Conservation (phyloP, 2,797 vertebrate species). For the Syngnathus rostellatus region DNA sequence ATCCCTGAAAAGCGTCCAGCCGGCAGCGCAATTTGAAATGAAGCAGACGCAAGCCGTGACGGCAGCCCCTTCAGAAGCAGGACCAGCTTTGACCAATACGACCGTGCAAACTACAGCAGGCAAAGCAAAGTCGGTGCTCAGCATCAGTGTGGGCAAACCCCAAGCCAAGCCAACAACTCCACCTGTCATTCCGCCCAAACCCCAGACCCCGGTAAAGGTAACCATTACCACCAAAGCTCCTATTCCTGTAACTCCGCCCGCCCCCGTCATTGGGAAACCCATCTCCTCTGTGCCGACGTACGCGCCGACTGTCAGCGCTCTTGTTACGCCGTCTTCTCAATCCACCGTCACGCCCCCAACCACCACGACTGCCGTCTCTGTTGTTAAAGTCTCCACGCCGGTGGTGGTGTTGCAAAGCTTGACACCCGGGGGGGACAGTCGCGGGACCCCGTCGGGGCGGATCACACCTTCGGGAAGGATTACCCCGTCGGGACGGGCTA, state of each 20-base stretch:
- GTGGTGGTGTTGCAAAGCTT: constrained; percentile 71
- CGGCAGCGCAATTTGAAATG: neutral
- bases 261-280: constrained; percentile 66
- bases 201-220: constrained; percentile 56
- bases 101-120: constrained; percentile 43
- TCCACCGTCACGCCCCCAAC: constrained; percentile 23
- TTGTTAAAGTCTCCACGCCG: constrained; percentile 40
- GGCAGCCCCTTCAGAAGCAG: constrained; percentile 21
- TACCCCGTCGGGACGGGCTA: constrained; percentile 62
- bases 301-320: constrained; percentile 40
- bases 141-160: constrained; percentile 66
- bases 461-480: constrained; percentile 61
- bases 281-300: constrained; percentile 75
- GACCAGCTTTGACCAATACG: constrained; percentile 40
- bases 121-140: constrained; percentile 65
- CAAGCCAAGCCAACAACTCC: constrained; percentile 52
- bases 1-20: constrained; percentile 19
- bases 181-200: constrained; percentile 68
- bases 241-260: constrained; percentile 40
- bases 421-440: constrained; percentile 61
- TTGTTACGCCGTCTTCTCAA: constrained; percentile 41
- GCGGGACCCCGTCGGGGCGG: constrained; percentile 48
- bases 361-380: constrained; percentile 23
- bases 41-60: constrained; percentile 10
- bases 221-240: constrained; percentile 42